A percentile compares a stretch with the other conserved stretches of the same genome.
Conservation (phyloP, 2,113 vertebrate genomes). For the Corythaeola cristata region DNA sequence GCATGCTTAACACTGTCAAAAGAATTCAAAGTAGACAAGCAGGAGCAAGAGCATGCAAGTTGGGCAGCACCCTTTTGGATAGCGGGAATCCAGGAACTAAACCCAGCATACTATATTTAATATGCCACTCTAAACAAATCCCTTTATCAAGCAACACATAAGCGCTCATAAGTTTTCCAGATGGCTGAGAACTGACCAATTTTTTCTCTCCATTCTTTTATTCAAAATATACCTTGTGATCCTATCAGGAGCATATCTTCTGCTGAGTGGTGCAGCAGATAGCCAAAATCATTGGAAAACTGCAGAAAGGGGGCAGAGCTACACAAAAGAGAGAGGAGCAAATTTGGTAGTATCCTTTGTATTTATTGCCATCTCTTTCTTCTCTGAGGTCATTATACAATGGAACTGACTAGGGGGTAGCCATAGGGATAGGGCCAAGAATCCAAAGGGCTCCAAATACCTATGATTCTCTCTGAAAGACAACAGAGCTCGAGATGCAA, state of each 20-base stretch:
- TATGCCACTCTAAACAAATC: constrained; percentile 76
- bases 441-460: background rate
- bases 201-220: constrained; percentile 48
- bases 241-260: constrained; percentile 42
- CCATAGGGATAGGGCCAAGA: background rate
- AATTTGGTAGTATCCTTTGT: constrained; percentile 55
- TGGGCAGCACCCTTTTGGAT: constrained; percentile 28
- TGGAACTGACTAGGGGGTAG: background rate
- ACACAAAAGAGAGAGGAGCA: constrained; percentile 61
- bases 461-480: background rate
- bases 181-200: constrained; percentile 45
- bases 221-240: constrained; percentile 61
- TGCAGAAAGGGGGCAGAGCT: constrained; percentile 62
- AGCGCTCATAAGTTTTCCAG: constrained; percentile 59
- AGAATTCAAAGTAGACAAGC: constrained; percentile 63
- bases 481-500: background rate
- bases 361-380: constrained; percentile 28
- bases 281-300: constrained; percentile 62
- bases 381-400: background rate
- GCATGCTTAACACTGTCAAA: constrained; percentile 65
- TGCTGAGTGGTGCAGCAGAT: constrained; percentile 62
- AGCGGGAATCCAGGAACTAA: constrained; percentile 53
- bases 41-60: constrained; percentile 61
- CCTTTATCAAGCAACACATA: constrained; percentile 53
- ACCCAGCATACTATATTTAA: constrained; percentile 72